Evolutionary conservation across 2,888 invertebrate genomes (phyloP).

Genomic region (Drosophila kanekoi): DNA sequence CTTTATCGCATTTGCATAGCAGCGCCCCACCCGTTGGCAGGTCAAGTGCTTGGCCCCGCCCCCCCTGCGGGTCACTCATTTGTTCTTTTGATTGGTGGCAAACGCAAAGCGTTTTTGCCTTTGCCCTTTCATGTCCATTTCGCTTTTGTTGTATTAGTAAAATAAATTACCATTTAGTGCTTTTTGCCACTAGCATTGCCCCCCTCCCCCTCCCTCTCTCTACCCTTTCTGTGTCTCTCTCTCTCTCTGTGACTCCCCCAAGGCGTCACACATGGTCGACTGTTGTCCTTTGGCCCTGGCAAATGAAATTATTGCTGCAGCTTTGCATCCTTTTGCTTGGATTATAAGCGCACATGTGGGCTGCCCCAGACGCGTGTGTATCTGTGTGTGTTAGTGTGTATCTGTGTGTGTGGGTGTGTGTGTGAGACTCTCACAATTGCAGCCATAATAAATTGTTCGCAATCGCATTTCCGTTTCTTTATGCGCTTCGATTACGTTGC

Average conservation of each 20-base stretch:
- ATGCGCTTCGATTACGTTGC: constrained; percentile 74
- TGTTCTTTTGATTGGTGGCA: constrained; percentile 74
- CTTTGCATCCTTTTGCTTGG: constrained; percentile 71
- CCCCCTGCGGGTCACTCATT: constrained; percentile 72
- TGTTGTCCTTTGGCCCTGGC: constrained; percentile 73
- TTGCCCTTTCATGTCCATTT: constrained; percentile 44
- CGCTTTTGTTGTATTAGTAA: constrained; percentile 78
- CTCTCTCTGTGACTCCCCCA: constrained; percentile 11
- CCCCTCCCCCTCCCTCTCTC: background rate
- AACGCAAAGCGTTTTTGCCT: constrained; percentile 65
- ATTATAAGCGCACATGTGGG: constrained; percentile 60
- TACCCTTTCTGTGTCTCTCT: background rate
- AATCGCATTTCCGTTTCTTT: constrained; percentile 80
- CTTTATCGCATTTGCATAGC: constrained; percentile 76
- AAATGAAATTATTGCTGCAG: constrained; percentile 79
- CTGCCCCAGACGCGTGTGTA: constrained; percentile 7
- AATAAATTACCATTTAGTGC: constrained; percentile 80
- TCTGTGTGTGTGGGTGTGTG: constrained; percentile 1
- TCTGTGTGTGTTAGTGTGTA: constrained; percentile 1
- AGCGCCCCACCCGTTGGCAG: constrained; percentile 27
- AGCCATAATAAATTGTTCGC: constrained; percentile 81
- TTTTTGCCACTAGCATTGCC: constrained; percentile 69
- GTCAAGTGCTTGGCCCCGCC: constrained; percentile 64
- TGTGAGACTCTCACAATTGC: constrained; percentile 60
- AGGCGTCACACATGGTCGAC: constrained; percentile 71